A percentile compares a stretch with the other conserved stretches of the same genome.
Evolutionary conservation across 2,888 invertebrate species (phyloP).

Genomic region (Stegana nigrithorax): DNA sequence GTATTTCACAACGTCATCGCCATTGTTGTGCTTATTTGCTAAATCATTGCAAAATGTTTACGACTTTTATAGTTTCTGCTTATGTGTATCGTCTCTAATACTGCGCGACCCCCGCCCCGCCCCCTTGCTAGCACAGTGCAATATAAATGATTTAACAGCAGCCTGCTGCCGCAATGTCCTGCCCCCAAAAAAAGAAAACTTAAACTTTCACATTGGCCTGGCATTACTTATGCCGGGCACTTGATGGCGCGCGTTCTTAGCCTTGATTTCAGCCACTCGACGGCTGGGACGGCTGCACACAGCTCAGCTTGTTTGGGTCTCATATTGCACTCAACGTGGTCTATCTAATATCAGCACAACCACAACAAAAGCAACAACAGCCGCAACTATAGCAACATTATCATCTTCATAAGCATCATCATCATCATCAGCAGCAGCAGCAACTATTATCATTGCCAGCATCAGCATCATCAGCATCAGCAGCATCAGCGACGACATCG

Average conservation of each 20-base stretch:
- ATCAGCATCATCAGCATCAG: slow-evolving; percentile 29
- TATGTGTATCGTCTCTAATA: background rate
- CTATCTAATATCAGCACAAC: too few species aligned
- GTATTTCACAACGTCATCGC: background rate
- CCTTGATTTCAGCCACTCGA: slow-evolving; percentile 11
- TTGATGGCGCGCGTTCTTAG: slow-evolving; percentile 3
- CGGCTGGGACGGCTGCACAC: background rate
- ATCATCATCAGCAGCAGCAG: slow-evolving; percentile 36
- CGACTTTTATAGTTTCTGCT: background rate
- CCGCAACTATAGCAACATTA: slow-evolving; percentile 9
- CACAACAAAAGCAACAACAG: slow-evolving; percentile 49
- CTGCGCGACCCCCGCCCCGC: too few species aligned
- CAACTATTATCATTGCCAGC: slow-evolving; percentile 32
- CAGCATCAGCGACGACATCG: slow-evolving; percentile 24
- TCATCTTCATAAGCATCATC: background rate
- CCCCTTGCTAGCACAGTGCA: too few species aligned
- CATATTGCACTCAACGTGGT: slow-evolving; percentile 17
- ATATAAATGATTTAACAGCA: slow-evolving; percentile 12
- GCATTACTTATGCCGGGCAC: background rate
- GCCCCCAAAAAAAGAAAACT: too few species aligned
- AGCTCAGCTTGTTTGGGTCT: background rate
- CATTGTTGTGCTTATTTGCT: slow-evolving; percentile 6
- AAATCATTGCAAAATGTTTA: slow-evolving; percentile 16
- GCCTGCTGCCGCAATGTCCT: background rate
- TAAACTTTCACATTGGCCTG: slow-evolving; percentile 13